Conservation (phyloP, 37 sponge, comb jelly and placozoan genomes). For the Ephydatia muelleri region DNA sequence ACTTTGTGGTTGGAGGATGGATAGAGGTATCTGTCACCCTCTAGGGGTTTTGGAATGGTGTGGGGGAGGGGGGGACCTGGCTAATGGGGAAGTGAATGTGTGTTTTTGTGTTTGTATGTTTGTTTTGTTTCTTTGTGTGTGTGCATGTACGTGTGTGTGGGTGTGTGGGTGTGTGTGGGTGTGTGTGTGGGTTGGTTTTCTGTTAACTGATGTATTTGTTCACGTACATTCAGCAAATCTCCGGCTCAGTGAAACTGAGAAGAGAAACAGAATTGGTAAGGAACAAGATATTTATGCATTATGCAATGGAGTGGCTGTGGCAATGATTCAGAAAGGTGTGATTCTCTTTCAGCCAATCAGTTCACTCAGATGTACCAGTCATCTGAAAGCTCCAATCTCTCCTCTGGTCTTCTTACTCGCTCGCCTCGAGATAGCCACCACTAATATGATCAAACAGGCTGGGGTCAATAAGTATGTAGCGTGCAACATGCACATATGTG, state of each 20-base stretch:
- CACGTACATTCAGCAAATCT: not conserved
- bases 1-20: no score
- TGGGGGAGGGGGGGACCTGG: no score
- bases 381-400: conserved; percentile 11
- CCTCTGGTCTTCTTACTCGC: conserved; percentile 15
- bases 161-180: not conserved
- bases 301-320: not conserved
- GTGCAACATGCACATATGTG: no score
- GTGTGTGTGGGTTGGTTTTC: not conserved
- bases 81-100: no score
- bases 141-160: conserved; percentile 10
- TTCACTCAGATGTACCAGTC: conserved; percentile 43
- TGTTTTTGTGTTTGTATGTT: not conserved
- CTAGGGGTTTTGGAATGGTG: no score
- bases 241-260: not conserved
- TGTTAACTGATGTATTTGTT: not conserved
- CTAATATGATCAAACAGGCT: conserved; percentile 8
- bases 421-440: conserved; percentile 52
- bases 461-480: conserved; percentile 26
- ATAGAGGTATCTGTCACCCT: no score
- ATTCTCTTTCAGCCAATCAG: conserved; percentile 26
- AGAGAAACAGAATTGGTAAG: conserved; percentile 5
- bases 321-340: not conserved
- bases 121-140: not conserved
- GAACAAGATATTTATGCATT: not conserved